Base-by-base conservation (phyloP, 2,888 invertebrate genomes). In the Steinernema hermaphroditum region DNA sequence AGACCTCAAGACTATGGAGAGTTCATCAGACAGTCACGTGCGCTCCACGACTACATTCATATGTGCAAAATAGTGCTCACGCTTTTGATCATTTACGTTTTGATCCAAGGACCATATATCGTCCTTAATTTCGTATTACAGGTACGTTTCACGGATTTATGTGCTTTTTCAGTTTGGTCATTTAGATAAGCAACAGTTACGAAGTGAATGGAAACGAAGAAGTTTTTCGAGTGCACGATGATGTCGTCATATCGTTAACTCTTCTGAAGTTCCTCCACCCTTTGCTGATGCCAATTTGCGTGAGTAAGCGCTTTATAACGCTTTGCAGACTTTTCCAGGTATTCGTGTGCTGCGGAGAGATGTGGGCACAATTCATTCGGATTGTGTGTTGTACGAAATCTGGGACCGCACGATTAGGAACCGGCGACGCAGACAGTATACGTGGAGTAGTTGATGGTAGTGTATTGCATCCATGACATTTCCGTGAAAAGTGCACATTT, bases 71-170 rank as follows among this genome's bases (percentile, higher is more conserved):
- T 80, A 12, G 76, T 79, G 0, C 68, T 79, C 24, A 79, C 71
- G 24, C 72, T 79, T 22, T 27, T 68, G n/a, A 29, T 79, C n/a
- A 76, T 75, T n/a, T 79, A 70, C 50, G 54, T 84, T 2, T 44
- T 83, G 16, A 71, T 84, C 22, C 81, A 83, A 68, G 84, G 84
- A 9, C 84, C 84, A 1, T 84, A 83, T 69, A 81, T 83, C 34
- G 74, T 78, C n/a, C 73, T 84, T 19, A 79, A 77, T 29, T 83
- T 83, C 68, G 77, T 81, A 44, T 78, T 80, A 41, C 82, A 83
- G 76, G 81, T 82, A 32, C 6, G 16, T 43, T 22, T 24, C 37
- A 12, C 6, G 4, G 37, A 12, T 37, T 12, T 37, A 12, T 37
- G 37, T 12, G 6, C 37, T 37, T 8, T 37, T 37, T 12, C 37